Evolutionary conservation across 1,140 invertebrate species (phyloP).

Genomic region (Drosophila nebulosa): DNA sequence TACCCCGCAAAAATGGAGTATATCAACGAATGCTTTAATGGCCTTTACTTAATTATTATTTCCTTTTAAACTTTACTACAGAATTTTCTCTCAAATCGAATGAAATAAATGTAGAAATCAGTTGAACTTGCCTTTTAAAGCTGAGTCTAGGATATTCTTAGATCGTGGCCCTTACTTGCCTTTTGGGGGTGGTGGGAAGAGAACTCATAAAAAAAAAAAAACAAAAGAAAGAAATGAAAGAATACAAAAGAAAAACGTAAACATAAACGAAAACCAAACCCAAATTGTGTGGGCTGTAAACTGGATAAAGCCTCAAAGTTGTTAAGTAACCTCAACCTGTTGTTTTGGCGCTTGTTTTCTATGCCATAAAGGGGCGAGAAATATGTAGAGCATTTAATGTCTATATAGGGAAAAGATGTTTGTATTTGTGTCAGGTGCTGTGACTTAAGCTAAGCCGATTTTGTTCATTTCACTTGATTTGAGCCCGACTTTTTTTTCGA

Average conservation of each 20-base stretch:
- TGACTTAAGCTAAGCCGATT: conserved; percentile 7
- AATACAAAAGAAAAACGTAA: neutral
- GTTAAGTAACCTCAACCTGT: neutral
- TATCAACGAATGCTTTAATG: no score
- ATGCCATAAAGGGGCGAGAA: neutral
- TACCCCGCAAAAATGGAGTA: no score
- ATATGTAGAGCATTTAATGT: neutral
- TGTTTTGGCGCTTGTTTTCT: neutral
- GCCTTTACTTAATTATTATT: no score
- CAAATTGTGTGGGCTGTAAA: neutral
- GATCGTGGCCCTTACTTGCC: neutral
- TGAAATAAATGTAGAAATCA: no score
- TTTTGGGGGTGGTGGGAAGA: no score
- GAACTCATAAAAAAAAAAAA: neutral
- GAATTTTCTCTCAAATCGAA: no score
- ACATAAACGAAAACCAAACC: neutral
- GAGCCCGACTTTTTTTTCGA: neutral
- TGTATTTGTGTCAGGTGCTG: neutral
- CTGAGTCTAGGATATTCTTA: no score
- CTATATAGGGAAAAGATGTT: neutral
- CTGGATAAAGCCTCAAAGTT: neutral
- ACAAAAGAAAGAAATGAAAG: neutral
- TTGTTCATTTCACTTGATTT: conserved; percentile 11
- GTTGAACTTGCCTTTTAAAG: no score
- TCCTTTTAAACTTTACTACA: no score